phyloP scores from a whole-genome alignment of 2,888 invertebrate species.

The Oconnorella tubifera region DNA sequence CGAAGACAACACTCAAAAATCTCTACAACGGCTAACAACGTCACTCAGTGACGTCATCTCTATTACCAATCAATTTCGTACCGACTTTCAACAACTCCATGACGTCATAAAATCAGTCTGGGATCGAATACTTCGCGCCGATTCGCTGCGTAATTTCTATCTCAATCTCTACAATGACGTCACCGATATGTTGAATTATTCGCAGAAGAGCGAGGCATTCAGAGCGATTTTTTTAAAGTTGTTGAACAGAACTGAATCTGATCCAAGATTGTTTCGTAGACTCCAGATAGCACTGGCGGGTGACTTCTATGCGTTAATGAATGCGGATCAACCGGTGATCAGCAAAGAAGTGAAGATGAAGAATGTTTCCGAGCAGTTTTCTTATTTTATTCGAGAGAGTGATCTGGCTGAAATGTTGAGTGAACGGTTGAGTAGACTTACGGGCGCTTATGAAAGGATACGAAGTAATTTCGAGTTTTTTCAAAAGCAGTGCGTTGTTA shows the following conservation, averaged over 20 bases:
- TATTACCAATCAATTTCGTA: neutral
- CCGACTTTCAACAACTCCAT: neutral
- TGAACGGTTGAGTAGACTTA: neutral
- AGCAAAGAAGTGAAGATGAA: constrained; percentile 1
- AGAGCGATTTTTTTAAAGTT: constrained; percentile 12
- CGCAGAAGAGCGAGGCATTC: constrained; percentile 8
- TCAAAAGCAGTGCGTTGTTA: constrained; percentile 9
- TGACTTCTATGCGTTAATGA: constrained; percentile 21
- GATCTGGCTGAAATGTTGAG: constrained; percentile 6
- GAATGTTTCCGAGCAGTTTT: constrained; percentile 5
- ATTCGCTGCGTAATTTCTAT: constrained; percentile 24
- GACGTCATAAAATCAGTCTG: constrained; percentile 13
- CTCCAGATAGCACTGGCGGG: neutral
- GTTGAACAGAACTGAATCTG: neutral
- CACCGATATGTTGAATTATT: constrained; percentile 17
- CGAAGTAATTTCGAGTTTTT: neutral
- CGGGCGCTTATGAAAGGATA: constrained; percentile 7
- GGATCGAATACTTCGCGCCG: constrained; percentile 20
- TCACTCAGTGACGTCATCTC: constrained; percentile 7
- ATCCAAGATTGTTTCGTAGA: no score
- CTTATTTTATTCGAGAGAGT: constrained; percentile 3
- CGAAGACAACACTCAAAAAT: neutral
- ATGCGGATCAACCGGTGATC: constrained; percentile 22
- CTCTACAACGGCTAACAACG: neutral
- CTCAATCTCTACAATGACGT: constrained; percentile 26